Conservation (phyloP, 2,888 invertebrate genomes). For the Drosophila dives region DNA sequence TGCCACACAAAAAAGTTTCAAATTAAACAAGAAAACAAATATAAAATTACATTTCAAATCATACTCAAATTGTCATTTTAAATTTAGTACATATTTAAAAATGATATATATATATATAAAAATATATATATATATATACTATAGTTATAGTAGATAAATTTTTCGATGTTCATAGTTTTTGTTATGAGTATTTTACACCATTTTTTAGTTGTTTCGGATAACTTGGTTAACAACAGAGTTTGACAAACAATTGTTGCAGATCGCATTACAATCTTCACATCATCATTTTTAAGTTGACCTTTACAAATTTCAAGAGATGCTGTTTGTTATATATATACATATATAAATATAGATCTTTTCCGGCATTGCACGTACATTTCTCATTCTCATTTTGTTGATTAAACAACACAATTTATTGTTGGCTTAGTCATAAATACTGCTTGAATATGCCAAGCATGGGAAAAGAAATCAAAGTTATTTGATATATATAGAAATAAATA, state of each 20-base stretch:
- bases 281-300: neutral
- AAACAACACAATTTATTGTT: neutral
- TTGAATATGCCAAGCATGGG: neutral
- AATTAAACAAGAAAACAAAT: neutral
- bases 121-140: no score
- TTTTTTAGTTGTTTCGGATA: neutral
- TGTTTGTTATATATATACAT: no score
- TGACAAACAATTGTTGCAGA: neutral
- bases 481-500: neutral
- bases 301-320: no score
- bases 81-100: neutral
- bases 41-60: neutral
- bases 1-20: neutral
- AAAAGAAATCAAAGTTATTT: neutral
- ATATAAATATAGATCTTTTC: neutral
- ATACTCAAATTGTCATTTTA: neutral
- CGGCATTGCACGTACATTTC: neutral
- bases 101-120: no score
- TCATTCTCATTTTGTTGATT: neutral
- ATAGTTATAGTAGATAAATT: neutral
- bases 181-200: neutral
- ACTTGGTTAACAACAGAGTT: neutral
- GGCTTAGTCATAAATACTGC: neutral
- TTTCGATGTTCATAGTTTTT: neutral
- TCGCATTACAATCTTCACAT: neutral